Base-by-base conservation (phyloP, 1,140 invertebrate genomes). In the Apocrypta bakeri region DNA sequence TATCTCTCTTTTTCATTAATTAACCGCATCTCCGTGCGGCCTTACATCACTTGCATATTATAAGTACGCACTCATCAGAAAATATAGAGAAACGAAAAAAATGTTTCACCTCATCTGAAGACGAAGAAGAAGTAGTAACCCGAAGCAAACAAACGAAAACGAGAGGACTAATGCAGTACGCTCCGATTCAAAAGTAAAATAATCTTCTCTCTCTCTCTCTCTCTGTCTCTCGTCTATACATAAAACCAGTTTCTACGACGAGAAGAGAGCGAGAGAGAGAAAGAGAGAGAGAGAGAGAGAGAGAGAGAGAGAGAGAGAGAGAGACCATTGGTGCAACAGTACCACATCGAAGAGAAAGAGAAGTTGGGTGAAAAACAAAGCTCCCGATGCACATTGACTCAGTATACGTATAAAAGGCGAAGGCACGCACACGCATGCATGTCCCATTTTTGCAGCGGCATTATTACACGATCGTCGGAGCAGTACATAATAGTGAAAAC, bases 171-270 rank as follows among this genome's bases (percentile, higher is more conserved):
- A 74, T 56, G 72, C 33, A 64, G 7, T 9, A 1, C 14, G 24
- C 24, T 29, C 24, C 25, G 24, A 63, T 61, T 73, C 29, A 48
- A 71, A 69, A 64, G 78, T 80, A 73, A 80, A 80, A 63, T 63
- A 73, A 73, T 33, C 12, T 17, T 31, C 4, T 11, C n/a, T 21
- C 8, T 56, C 37, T 37, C 37, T 37, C 42, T 56, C 48, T n/a
- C 66, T 33, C 31, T 71, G 40, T 11, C n/a, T 79, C 17, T 61
- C 29, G 42, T 71, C 66, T 71, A 56, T 63, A 40, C 21, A 80
- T 40, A 40, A 73, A 73, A 80, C 68, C 69, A 80, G 69, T 80
- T 80, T 73, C 0, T 1, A 0, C 31, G 27, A 9, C 14, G 21
- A 2, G 48, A 48, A 56, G 8, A 17, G 2, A 4, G 14, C 68